Conservation (phyloP, 53 echinoderm and acorn worm genomes). For the Astropecten irregularis region DNA sequence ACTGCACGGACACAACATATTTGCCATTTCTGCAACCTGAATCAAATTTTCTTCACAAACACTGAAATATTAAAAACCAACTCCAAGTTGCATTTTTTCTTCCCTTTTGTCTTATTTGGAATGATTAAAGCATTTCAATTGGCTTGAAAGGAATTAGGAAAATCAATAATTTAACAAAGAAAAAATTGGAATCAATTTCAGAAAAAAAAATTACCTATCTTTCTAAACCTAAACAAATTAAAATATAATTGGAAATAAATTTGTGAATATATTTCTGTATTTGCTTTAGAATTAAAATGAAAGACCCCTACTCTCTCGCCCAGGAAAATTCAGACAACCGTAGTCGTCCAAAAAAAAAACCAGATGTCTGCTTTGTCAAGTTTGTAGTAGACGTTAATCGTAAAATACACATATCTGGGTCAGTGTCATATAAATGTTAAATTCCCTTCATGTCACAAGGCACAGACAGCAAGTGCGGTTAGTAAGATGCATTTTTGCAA, state of each 20-base stretch:
- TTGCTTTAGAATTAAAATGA: slow-evolving; percentile 8
- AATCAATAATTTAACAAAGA: neutral
- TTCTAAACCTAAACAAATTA: neutral
- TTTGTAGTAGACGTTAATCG: neutral
- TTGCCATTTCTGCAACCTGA: no score
- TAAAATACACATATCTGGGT: neutral
- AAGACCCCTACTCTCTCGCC: neutral
- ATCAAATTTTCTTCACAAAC: no score
- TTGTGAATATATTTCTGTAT: slow-evolving; percentile 4
- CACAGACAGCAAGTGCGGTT: neutral
- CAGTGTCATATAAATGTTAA: neutral
- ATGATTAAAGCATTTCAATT: slow-evolving; percentile 24
- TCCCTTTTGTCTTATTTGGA: slow-evolving; percentile 21
- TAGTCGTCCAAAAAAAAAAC: neutral
- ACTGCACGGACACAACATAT: no score
- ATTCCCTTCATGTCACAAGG: slow-evolving; percentile 7
- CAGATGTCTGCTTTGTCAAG: neutral
- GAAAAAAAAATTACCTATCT: neutral
- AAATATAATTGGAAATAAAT: slow-evolving; percentile 3
- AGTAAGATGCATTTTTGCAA: neutral
- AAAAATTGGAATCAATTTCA: neutral
- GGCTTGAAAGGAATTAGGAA: neutral
- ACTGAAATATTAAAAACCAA: no score
- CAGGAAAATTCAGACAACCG: neutral
- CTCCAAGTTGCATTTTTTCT: no score